Conservation (phyloP, 2,113 vertebrate genomes). For the Ceuthmochares aereus region DNA sequence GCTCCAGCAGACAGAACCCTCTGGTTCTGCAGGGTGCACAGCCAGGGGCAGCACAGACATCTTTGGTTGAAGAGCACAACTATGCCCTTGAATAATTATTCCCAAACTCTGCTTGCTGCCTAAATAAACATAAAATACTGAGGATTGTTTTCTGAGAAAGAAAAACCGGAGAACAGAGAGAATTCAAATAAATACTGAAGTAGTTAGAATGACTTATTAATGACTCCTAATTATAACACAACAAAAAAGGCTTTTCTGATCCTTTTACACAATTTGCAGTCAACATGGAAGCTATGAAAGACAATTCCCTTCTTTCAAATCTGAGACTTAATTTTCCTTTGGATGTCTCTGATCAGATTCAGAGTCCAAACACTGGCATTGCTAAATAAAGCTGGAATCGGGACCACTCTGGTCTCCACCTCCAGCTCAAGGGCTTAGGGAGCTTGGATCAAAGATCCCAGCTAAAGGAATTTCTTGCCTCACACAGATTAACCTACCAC, state of each 20-base stretch:
- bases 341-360: background rate
- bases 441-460: background rate
- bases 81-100: background rate
- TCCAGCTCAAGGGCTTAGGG: background rate
- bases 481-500: background rate
- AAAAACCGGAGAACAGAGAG: rapidly evolving
- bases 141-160: background rate
- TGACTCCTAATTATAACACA: background rate
- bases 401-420: background rate
- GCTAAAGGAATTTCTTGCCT: background rate
- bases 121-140: background rate
- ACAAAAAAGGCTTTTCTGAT: background rate
- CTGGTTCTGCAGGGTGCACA: background rate
- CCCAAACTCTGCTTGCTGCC: background rate
- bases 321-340: background rate
- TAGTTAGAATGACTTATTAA: background rate
- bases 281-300: background rate
- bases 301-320: background rate
- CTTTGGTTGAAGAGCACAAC: background rate
- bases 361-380: background rate
- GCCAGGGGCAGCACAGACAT: background rate
- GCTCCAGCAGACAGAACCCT: background rate
- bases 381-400: background rate
- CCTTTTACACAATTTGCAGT: background rate
- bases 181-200: background rate